Evolutionary conservation across 1,140 invertebrate genomes (phyloP).

Genomic region (Zaprionus davidi): DNA sequence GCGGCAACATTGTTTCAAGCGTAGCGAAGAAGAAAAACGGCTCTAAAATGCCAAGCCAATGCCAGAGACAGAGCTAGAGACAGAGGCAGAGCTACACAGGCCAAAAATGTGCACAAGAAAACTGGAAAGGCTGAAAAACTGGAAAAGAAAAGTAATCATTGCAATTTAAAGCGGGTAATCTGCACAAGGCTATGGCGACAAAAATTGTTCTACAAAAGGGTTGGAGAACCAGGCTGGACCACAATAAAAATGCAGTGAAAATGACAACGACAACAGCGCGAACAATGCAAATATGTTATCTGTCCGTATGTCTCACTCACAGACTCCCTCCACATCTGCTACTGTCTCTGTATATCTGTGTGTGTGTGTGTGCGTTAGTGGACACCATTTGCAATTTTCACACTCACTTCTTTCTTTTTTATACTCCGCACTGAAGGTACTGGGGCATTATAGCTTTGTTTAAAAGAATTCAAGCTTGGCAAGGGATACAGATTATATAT

Average conservation of each 20-base stretch:
- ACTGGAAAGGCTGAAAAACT: slow-evolving; percentile 9
- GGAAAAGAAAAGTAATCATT: slow-evolving; percentile 76
- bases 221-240: slow-evolving; percentile 31
- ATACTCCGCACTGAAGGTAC: not conserved
- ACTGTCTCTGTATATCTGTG: not conserved
- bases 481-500: not conserved
- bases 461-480: not conserved
- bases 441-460: not conserved
- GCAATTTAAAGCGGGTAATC: slow-evolving; percentile 83
- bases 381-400: slow-evolving; percentile 82
- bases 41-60: slow-evolving; percentile 63
- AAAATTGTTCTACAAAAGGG: slow-evolving; percentile 58
- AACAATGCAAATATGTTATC: slow-evolving; percentile 77
- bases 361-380: slow-evolving; percentile 65
- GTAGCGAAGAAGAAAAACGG: slow-evolving; percentile 78
- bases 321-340: slow-evolving; percentile 9
- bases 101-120: slow-evolving; percentile 31
- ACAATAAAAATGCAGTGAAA: slow-evolving; percentile 58
- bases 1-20: slow-evolving; percentile 75
- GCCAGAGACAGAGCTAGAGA: no score
- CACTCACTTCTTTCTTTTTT: slow-evolving; percentile 57
- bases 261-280: slow-evolving; percentile 38
- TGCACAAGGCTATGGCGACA: slow-evolving; percentile 66
- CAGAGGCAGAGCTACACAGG: slow-evolving; percentile 28
- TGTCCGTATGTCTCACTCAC: slow-evolving; percentile 8